Base-by-base conservation (phyloP, 1,140 invertebrate species). In the Polyergus mexicanus region DNA sequence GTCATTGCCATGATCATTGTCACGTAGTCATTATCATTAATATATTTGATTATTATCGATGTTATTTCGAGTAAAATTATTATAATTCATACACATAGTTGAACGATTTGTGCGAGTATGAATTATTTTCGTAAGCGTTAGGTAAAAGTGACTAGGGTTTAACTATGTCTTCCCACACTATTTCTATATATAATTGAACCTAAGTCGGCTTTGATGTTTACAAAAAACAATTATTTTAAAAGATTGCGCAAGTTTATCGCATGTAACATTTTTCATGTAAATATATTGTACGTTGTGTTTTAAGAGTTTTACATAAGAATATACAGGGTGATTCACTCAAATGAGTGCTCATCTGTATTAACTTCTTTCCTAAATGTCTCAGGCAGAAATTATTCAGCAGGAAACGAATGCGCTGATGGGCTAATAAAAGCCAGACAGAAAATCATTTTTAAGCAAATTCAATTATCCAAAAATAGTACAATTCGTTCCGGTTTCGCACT, bases 221-320 rank as follows among this genome's bases (percentile, higher is more conserved):
- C 28, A 4, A 4, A 41, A 25, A 68, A 66, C 32, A 22, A 8
- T 41, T 25, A 38, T 35, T 8, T 38, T 78, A 32, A 38, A 68
- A 66, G 19, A 81, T 81, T 72, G 10, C 65, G 28, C 3, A 41
- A 11, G 2, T 81, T 71, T 71, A 71, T 60, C 58, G 32, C 16
- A 28, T 41, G 22, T 22, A 7, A 78, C 13, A 80, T 54, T 71
- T 69, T 81, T 69, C 4, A 72, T 81, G 66, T 81, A 81, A 22
- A 71, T 71, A 58, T 72, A 69, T 69, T 69, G n/a, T 22, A 38
- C 47, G 54, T 72, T 60, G 7, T 81, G 38, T 60, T 80, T 80
- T n/a, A 80, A 80, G 65, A 80, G 8, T 81, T 72, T 81, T 81
- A 72, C 51, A 58, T 19, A 19, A 72, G 19, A 72, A 72, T 81